Evolutionary conservation across 2,888 invertebrate genomes (phyloP), one percentile per base, ranked within the genome.

Genomic region (Trypoxylon attenuatum): DNA sequence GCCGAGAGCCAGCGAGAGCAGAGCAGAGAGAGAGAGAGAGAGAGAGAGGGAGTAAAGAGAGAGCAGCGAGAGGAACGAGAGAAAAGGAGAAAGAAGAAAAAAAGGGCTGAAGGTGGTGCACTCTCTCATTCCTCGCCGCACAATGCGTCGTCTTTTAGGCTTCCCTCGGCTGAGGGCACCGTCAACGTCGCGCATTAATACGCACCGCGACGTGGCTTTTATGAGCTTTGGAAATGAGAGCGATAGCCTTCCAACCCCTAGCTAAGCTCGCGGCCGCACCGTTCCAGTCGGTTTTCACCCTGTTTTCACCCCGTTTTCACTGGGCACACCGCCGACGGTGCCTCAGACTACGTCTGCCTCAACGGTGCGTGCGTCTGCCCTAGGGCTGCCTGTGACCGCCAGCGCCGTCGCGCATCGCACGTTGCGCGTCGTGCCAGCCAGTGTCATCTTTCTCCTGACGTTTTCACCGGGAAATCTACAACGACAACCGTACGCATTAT

Each of bases 141-240:
- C 73, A 75, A 76, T 76, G 53, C 62, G 49, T 56, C 69, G 58
- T 59, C 66, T 71, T 71, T 70, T 68, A 71, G 68, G 58, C 39
- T 54, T 33, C 53, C 45, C 58, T 52, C 49, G 47, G 54, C 43
- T 51, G 59, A 52, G 41, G 47, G 42, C 49, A 53, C 65, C 49
- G 65, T 64, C 58, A 45, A 56, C 71, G 71, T 71, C 43, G 64
- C 60, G 61, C 70, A 76, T 75, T 75, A 76, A 75, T 76, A 73
- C 76, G 67, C 73, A 71, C 61, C 19, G 56, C 55, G n/a, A n/a
- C 61, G 50, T 58, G 56, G 69, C 73, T 74, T 75, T 75, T 66
- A 75, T 55, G 59, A 71, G 56, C 61, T 73, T 60, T 70, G 68
- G 70, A 60, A 70, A 72, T 62, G 64, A 67, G 73, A 67, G 53